A percentile compares a stretch with the other conserved stretches of the same genome.
These are phyloP conservation scores for Cephus sareptanus DNA, from an alignment of 2,888 invertebrate genomes.

Conservation along the genomic window DNA sequence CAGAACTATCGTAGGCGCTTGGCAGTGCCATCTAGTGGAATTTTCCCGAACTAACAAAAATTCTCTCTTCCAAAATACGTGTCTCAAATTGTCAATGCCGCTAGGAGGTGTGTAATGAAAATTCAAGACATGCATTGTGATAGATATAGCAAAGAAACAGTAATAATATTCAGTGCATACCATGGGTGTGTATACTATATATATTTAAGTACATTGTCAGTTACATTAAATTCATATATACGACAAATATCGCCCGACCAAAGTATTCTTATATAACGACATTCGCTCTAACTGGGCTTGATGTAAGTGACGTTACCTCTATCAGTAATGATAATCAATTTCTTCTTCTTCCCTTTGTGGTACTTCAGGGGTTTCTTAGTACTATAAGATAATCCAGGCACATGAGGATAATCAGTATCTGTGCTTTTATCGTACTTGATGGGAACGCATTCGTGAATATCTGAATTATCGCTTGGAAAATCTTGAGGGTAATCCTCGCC, in stretches of 20 bases:
- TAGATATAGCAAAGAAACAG: background rate
- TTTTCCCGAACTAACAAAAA: too few species aligned
- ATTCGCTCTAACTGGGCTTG: constrained; percentile 16
- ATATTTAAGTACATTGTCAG: background rate
- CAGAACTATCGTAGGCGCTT: too few species aligned
- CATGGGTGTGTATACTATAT: background rate
- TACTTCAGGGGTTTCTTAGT: constrained; percentile 12
- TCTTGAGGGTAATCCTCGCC: constrained; percentile 36
- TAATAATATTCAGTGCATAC: background rate
- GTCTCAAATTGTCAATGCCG: too few species aligned
- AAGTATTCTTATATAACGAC: background rate
- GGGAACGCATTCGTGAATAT: constrained; percentile 35
- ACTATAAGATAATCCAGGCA: constrained; percentile 27
- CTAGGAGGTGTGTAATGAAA: too few species aligned
- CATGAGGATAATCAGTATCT: constrained; percentile 30
- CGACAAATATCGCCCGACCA: background rate
- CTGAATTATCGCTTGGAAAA: constrained; percentile 34
- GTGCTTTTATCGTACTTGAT: constrained; percentile 32
- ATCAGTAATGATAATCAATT: constrained; percentile 29
- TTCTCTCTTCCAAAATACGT: too few species aligned
- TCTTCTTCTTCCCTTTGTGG: constrained; percentile 21
- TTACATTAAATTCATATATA: background rate
- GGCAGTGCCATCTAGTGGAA: too few species aligned
- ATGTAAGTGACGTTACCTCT: constrained; percentile 29
- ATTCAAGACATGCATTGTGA: too few species aligned